Evolutionary conservation across 35 echinoderm and acorn worm species (phyloP), one percentile per base, ranked within the genome.

Genomic region (Apostichopus californicus): DNA sequence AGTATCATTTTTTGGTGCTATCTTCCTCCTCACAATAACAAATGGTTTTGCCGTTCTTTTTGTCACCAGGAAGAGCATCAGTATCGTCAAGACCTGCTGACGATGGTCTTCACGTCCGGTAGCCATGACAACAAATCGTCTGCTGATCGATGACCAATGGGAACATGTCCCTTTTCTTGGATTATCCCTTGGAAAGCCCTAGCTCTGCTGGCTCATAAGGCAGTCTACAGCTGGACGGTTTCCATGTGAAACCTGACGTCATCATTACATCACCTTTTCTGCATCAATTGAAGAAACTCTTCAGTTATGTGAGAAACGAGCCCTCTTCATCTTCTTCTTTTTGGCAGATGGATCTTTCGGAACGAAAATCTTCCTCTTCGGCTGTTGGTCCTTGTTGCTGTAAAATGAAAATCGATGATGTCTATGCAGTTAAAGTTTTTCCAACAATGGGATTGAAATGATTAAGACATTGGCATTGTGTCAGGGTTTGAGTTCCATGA

Each of bases 81-180:
- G 60, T 90, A 80, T 52, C 82, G 77, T 55, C 86, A 94, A 83
- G 78, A 90, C 56, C 87, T 94, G 34, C 25, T 79, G 56, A 77
- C 77, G 7, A 77, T 65, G 14, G 77, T 80, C 9, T 66, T 78
- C 54, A 12, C 57, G 57, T 60, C 55, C 55, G 57, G 79, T 78
- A 84, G 81, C 22, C 53, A 90, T 26, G 71, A 59, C 55, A 54
- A 77, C 6, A 77, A 14, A 9, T 20, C 73, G 83, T 46, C 24
- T 71, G 77, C 86, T 12, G 92, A 90, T 25, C 90, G 92, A 61
- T 94, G 92, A 94, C 92, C 18, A 15, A 82, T 24, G 14, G 46
- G 14, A 56, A 55, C 57, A 60, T 60, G 7, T 11, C 57, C 2
- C 34, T 46, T 46, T 3, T 46, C 34, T 4, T 46, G 34, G 34